Evolutionary conservation across 1,140 invertebrate genomes (phyloP).

Genomic region (Zeugodacus cucurbitae): DNA sequence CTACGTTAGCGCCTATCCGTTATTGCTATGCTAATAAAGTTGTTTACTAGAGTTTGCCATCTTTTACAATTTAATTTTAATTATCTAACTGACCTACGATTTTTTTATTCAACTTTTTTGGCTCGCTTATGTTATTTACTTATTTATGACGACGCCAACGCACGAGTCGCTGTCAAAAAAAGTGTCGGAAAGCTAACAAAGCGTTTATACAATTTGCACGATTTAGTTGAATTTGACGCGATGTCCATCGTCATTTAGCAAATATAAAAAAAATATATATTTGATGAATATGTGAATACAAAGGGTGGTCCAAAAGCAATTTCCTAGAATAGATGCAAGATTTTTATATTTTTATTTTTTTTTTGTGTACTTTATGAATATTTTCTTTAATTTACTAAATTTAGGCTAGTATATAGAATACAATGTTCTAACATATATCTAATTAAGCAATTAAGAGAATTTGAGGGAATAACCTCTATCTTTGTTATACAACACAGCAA

Average conservation of each 20-base stretch:
- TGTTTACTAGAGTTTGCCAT: not conserved
- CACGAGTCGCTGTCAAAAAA: not conserved
- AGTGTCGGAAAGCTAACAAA: not conserved
- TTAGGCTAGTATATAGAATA: too few species aligned
- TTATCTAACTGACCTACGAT: constrained; percentile 2
- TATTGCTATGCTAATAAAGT: not conserved
- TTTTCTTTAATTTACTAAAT: too few species aligned
- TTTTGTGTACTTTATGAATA: too few species aligned
- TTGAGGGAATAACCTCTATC: too few species aligned
- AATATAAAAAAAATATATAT: not conserved
- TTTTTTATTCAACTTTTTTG: not conserved
- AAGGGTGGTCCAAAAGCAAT: too few species aligned
- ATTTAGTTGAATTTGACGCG: not conserved
- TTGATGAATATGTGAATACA: not conserved
- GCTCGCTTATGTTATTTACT: not conserved
- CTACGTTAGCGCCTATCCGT: not conserved
- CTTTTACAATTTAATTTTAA: not conserved
- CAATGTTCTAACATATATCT: too few species aligned
- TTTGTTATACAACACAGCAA: too few species aligned
- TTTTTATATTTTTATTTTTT: too few species aligned
- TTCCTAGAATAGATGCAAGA: not conserved
- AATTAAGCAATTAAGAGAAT: too few species aligned
- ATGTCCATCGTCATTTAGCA: not conserved
- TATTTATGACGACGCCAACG: not conserved
- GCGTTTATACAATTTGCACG: not conserved